These are phyloP conservation scores for Setipinna tenuifilis DNA, from an alignment of 2,797 vertebrate species.

Conservation along the genomic window DNA sequence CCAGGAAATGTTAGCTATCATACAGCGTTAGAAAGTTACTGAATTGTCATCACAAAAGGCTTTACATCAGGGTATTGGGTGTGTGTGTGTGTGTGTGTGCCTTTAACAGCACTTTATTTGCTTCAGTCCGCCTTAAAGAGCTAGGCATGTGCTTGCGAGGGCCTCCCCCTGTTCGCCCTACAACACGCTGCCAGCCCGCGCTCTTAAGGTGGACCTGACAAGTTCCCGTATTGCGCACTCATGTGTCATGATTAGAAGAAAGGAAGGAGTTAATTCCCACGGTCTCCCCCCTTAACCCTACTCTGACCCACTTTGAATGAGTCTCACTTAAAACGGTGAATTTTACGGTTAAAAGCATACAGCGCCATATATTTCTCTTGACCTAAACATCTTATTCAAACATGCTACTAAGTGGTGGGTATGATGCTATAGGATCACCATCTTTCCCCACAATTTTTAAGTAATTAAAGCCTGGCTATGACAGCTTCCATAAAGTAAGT, in stretches of 20 bases:
- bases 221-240: slow-evolving; percentile 62
- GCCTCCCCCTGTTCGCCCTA: slow-evolving; percentile 77
- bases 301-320: slow-evolving; percentile 50
- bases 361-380: neutral
- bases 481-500: neutral
- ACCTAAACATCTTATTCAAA: neutral
- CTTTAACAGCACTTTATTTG: slow-evolving; percentile 77
- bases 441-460: neutral
- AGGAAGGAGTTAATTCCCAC: slow-evolving; percentile 79
- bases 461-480: neutral
- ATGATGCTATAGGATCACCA: neutral
- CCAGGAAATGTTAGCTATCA: neutral
- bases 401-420: neutral
- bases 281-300: slow-evolving; percentile 58
- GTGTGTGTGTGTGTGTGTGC: slow-evolving; percentile 62
- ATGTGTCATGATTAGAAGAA: slow-evolving; percentile 46
- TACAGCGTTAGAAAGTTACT: neutral
- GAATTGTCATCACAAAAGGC: neutral
- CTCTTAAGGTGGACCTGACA: slow-evolving; percentile 81
- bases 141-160: slow-evolving; percentile 78
- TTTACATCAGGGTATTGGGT: slow-evolving; percentile 26
- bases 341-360: neutral
- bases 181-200: slow-evolving; percentile 75
- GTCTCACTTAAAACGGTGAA: slow-evolving; percentile 37
- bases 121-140: slow-evolving; percentile 85